A percentile compares a stretch with the other conserved stretches of the same genome.
phyloP scores from a whole-genome alignment of 1,140 invertebrate genomes.

The Agrypnia vestita region DNA sequence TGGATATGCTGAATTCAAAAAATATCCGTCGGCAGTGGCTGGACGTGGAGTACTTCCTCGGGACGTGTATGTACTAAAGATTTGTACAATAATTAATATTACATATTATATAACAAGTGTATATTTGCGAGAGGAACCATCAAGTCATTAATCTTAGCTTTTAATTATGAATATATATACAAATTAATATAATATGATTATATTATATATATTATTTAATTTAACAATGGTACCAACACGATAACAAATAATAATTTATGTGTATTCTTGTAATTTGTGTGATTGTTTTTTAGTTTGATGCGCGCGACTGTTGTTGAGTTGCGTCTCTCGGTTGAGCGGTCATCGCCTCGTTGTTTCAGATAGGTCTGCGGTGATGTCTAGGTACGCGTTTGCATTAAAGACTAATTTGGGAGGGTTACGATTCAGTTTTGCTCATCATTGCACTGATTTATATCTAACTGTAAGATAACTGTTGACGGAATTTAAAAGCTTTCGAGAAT shows the following conservation, averaged over 20 bases:
- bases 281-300: background rate
- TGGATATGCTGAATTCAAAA: too few relatives aligned
- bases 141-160: slow-evolving; percentile 21
- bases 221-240: background rate
- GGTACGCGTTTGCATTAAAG: too few relatives aligned
- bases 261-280: background rate
- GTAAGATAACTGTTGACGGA: too few relatives aligned
- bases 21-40: too few relatives aligned
- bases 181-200: background rate
- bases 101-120: background rate
- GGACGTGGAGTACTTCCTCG: background rate
- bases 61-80: background rate
- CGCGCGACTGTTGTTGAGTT: too few relatives aligned
- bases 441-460: background rate
- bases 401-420: too few relatives aligned
- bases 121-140: background rate
- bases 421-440: too few relatives aligned
- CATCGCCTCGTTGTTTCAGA: too few relatives aligned
- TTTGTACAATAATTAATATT: slow-evolving; percentile 14
- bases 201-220: slow-evolving; percentile 7
- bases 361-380: too few relatives aligned
- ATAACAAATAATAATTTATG: slow-evolving; percentile 3
- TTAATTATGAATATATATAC: background rate
- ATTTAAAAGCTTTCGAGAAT: too few relatives aligned
- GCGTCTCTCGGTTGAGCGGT: too few relatives aligned